Percentiles rank a stretch among this genome's conserved stretches.
phyloP scores from a whole-genome alignment of 2,888 invertebrate genomes.

The Sycophila texana region DNA sequence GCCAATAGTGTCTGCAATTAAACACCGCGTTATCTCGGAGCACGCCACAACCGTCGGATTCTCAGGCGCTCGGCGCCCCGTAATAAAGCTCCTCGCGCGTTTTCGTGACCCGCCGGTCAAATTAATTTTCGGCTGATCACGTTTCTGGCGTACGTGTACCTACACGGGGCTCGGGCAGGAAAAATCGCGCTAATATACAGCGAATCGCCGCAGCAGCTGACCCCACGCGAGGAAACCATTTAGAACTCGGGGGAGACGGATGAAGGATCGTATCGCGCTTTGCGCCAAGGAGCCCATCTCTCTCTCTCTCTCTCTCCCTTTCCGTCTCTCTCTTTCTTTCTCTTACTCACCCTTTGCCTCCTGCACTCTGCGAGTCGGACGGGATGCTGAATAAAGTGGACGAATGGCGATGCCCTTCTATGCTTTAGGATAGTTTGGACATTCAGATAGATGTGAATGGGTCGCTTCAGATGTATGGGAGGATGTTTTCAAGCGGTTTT shows the following conservation, averaged over 20 bases:
- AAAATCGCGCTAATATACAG: conserved; percentile 55
- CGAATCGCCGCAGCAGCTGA: conserved; percentile 29
- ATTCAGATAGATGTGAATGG: too few species aligned
- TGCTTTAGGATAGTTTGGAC: too few species aligned
- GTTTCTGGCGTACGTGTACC: conserved; percentile 25
- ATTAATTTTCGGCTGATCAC: conserved; percentile 52
- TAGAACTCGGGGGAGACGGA: conserved; percentile 47
- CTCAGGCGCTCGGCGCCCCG: background rate
- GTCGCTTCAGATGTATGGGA: too few species aligned
- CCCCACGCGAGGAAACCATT: conserved; percentile 56
- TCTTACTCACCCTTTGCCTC: too few species aligned
- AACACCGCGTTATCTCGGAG: conserved; percentile 12
- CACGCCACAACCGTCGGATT: background rate
- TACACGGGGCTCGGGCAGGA: conserved; percentile 1
- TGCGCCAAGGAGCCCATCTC: background rate
- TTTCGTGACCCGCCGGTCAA: conserved; percentile 47
- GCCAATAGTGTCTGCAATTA: conserved; percentile 10
- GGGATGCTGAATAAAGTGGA: too few species aligned
- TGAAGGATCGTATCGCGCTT: conserved; percentile 47
- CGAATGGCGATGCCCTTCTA: background rate
- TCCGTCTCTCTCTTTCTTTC: too few species aligned
- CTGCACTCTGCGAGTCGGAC: too few species aligned
- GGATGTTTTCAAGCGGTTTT: too few species aligned
- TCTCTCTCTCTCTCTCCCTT: background rate
- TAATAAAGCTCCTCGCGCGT: background rate